Base-by-base conservation (phyloP, 1,140 invertebrate genomes). In the Pogonomyrmex californicus region DNA sequence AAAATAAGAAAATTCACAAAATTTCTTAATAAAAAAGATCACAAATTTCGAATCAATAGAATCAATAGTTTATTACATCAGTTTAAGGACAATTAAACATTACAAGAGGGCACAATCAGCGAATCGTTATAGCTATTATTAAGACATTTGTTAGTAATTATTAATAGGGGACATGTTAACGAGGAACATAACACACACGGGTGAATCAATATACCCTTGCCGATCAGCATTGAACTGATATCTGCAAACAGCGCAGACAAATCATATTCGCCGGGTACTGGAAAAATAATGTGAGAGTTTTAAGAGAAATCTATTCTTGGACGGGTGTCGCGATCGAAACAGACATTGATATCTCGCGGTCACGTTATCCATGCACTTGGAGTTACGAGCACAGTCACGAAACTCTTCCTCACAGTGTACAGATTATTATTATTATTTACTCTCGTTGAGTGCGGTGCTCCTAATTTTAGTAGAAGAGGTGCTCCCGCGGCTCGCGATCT, bases 201-300 rank as follows among this genome's bases (percentile, higher is more conserved):
- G 89, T 89, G 92, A 92, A 89, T 91, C 87, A 85, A 85, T 90
- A 95, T 95, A 95, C 94, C 94, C 93, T 96, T 96, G 97, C 97
- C 97, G 97, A 97, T 96, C 93, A 97, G 96, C 95, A 97, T 97
- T 91, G 96, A 96, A 95, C 95, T 95, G 93, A 96, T 96, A 96
- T 97, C 96, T 95, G 97, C 97, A 92, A 96, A 96, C 95, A 98
- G 96, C 93, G 97, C 97, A 94, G 97, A 96, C 94, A 97, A 96
- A 95, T 97, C 97, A 96, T 97, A 97, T 94, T 97, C 97, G 92
- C 96, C 96, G 95, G 96, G 96, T 94, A 97, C 97, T 97, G 97
- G 88, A 97, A 97, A 95, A 95, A 96, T 94, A 95, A 93, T 83
- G 89, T 82, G 81, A 88, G 41, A 86, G 23, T 62, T 86, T 86